A percentile compares a stretch with the other conserved stretches of the same genome.
Conservation (phyloP, 2,113 vertebrate species). For the Phoenicopterus ruber region DNA sequence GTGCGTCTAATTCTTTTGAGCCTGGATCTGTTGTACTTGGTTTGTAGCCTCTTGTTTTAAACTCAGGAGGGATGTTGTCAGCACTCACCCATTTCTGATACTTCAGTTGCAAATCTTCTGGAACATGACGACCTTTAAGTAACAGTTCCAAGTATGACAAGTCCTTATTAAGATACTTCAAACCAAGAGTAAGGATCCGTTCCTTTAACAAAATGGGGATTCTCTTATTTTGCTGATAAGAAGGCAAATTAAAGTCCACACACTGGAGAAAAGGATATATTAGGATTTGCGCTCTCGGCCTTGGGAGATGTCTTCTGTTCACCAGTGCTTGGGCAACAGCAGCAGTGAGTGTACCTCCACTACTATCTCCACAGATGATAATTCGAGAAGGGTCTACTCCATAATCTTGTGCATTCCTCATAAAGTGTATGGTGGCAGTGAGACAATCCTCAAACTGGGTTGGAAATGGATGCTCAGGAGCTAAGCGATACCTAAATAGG, state of each 20-base stretch:
- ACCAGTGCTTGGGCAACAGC: slow-evolving; percentile 74
- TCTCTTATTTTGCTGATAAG: slow-evolving; percentile 74
- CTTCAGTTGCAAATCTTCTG: slow-evolving; percentile 57
- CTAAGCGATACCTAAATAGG: slow-evolving; percentile 71
- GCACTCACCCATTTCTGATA: slow-evolving; percentile 55
- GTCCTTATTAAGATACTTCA: slow-evolving; percentile 70
- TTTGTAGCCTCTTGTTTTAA: slow-evolving; percentile 42
- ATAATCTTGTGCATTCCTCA: slow-evolving; percentile 74
- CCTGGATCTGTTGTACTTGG: background rate
- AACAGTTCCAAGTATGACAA: background rate
- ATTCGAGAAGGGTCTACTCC: slow-evolving; percentile 71
- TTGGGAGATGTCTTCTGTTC: slow-evolving; percentile 68
- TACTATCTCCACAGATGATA: slow-evolving; percentile 78
- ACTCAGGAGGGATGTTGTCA: slow-evolving; percentile 49
- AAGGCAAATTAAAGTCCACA: slow-evolving; percentile 60
- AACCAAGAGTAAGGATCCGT: slow-evolving; percentile 23
- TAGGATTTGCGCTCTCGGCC: slow-evolving; percentile 78
- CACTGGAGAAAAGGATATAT: slow-evolving; percentile 78
- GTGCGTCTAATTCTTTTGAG: slow-evolving; percentile 37
- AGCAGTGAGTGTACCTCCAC: slow-evolving; percentile 70
- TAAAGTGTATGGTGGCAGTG: slow-evolving; percentile 73
- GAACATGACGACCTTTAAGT: slow-evolving; percentile 60
- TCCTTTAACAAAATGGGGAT: slow-evolving; percentile 73
- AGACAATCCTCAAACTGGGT: slow-evolving; percentile 74
- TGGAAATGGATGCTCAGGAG: slow-evolving; percentile 76